Conservation (phyloP, 2,797 vertebrate genomes). For the Enteromius fasciolatus region DNA sequence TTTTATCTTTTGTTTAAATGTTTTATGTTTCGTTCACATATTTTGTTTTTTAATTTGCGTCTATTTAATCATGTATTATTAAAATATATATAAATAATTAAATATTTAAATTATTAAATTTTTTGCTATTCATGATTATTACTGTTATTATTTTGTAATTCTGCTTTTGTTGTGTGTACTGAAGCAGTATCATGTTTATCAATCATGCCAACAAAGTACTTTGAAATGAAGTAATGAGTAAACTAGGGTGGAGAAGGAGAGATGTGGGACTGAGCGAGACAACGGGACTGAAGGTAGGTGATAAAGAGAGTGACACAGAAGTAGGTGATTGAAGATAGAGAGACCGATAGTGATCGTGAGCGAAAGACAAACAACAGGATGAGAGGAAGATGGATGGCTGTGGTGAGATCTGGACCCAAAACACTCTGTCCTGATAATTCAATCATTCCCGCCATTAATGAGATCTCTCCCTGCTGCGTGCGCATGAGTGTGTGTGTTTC, state of each 20-base stretch:
- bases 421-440: slow-evolving; percentile 40
- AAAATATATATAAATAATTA: background rate
- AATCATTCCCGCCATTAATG: slow-evolving; percentile 32
- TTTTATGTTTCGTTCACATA: background rate
- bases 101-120: background rate
- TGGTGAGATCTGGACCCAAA: slow-evolving; percentile 35
- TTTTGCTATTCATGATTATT: background rate
- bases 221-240: background rate
- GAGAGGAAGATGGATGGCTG: slow-evolving; percentile 19
- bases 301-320: slow-evolving; percentile 18
- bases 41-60: background rate
- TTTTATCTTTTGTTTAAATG: background rate
- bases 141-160: background rate
- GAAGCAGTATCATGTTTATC: background rate
- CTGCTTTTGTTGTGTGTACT: background rate
- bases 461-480: background rate
- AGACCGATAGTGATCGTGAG: slow-evolving; percentile 7
- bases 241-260: background rate
- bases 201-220: background rate
- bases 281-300: background rate
- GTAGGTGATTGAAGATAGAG: slow-evolving; percentile 1
- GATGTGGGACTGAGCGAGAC: background rate
- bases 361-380: slow-evolving; percentile 30
- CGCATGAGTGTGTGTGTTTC: background rate
- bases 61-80: background rate